A percentile compares a stretch with the other conserved stretches of the same genome.
Evolutionary conservation across 2,888 invertebrate species (phyloP).

Genomic region (Frankliniella intonsa): DNA sequence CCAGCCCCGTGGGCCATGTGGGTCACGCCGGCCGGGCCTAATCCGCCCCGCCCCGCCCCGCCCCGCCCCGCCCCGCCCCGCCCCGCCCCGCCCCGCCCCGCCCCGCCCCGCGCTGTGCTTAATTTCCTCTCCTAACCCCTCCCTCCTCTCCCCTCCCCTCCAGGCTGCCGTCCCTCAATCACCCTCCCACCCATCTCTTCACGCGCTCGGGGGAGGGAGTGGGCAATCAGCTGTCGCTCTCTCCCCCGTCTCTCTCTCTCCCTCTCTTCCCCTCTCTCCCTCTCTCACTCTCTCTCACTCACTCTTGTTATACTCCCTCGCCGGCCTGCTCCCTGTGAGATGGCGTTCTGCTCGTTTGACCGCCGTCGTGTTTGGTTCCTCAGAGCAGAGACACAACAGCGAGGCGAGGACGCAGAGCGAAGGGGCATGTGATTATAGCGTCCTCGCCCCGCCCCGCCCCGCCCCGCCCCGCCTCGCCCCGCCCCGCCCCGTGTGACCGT

Average conservation of each 20-base stretch:
- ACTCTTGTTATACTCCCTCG: neutral
- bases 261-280: neutral
- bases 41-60: too few species aligned
- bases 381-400: too few species aligned
- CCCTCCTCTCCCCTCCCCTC: neutral
- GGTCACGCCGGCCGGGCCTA: too few species aligned
- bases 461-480: neutral
- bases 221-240: conserved; percentile 6
- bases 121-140: neutral
- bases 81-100: neutral
- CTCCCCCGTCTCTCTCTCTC: neutral
- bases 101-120: neutral
- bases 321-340: neutral
- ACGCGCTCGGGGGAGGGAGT: neutral
- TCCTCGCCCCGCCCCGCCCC: too few species aligned
- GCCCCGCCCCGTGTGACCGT: too few species aligned
- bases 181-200: neutral
- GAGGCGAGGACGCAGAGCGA: too few species aligned
- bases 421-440: too few species aligned
- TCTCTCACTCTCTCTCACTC: neutral
- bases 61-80: neutral
- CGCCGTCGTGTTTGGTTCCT: neutral
- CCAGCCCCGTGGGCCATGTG: too few species aligned
- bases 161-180: neutral
- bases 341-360: neutral